phyloP scores from a whole-genome alignment of 2,888 invertebrate genomes.

The Ichneumon xanthorius region DNA sequence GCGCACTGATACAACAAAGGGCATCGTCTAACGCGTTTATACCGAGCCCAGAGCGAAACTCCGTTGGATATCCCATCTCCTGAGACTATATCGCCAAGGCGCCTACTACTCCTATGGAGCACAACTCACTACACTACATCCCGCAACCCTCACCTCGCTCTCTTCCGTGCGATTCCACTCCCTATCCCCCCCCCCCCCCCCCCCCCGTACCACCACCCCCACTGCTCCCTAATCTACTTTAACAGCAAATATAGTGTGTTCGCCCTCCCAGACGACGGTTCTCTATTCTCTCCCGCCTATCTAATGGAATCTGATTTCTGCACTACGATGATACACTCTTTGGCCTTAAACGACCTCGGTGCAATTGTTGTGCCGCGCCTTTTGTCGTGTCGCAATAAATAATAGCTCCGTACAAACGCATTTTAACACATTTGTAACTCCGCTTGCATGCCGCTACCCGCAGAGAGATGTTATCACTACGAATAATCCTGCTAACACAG shows the following conservation, averaged over 20 bases:
- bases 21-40: slow-evolving; percentile 80
- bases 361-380: slow-evolving; percentile 30
- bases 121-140: slow-evolving; percentile 28
- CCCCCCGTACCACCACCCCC: neutral
- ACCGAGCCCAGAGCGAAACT: slow-evolving; percentile 78
- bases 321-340: slow-evolving; percentile 21
- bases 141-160: slow-evolving; percentile 34
- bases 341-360: neutral
- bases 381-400: neutral
- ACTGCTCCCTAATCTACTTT: slow-evolving; percentile 79
- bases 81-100: slow-evolving; percentile 72
- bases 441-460: no score
- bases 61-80: slow-evolving; percentile 79
- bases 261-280: slow-evolving; percentile 79
- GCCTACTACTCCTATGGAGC: slow-evolving; percentile 38
- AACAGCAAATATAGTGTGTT: slow-evolving; percentile 78
- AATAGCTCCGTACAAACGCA: neutral
- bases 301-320: slow-evolving; percentile 56
- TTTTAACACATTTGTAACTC: slow-evolving; percentile 3
- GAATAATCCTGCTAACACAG: neutral
- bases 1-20: slow-evolving; percentile 81
- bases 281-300: slow-evolving; percentile 67
- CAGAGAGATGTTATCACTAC: neutral
- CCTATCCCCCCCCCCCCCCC: neutral
- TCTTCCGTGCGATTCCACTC: slow-evolving; percentile 7